phyloP scores from a whole-genome alignment of 2,113 vertebrate genomes.

The Grammomys dolichurus region DNA sequence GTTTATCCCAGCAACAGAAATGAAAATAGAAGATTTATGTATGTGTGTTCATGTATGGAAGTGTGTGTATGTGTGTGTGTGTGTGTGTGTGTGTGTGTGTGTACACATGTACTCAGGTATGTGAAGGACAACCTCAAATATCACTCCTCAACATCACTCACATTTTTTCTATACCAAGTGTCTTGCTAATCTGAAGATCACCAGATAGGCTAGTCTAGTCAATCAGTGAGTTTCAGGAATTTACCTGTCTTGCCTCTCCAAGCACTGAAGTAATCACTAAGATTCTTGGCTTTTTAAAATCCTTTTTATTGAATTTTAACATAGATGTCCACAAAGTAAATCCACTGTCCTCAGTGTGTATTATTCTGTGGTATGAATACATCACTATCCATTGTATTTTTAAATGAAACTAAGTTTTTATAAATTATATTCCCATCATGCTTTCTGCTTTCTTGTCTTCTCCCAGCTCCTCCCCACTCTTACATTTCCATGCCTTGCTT shows the following conservation, averaged over 20 bases:
- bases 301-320: neutral
- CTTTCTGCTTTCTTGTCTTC: neutral
- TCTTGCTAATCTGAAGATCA: neutral
- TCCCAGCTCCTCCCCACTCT: neutral
- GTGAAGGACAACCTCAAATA: neutral
- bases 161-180: neutral
- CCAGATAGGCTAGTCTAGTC: neutral
- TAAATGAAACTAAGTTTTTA: neutral
- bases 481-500: neutral
- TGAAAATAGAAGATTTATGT: neutral
- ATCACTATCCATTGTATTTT: neutral
- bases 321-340: neutral
- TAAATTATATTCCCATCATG: neutral
- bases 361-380: neutral
- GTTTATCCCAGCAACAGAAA: neutral
- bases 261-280: neutral
- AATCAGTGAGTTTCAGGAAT: neutral
- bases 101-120: neutral
- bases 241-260: neutral
- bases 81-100: neutral
- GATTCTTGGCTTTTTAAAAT: neutral
- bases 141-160: neutral
- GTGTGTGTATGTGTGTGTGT: neutral
- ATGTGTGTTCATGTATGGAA: neutral
- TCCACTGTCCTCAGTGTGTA: neutral